phyloP scores from a whole-genome alignment of 2,888 invertebrate genomes.

The Noctua janthe region DNA sequence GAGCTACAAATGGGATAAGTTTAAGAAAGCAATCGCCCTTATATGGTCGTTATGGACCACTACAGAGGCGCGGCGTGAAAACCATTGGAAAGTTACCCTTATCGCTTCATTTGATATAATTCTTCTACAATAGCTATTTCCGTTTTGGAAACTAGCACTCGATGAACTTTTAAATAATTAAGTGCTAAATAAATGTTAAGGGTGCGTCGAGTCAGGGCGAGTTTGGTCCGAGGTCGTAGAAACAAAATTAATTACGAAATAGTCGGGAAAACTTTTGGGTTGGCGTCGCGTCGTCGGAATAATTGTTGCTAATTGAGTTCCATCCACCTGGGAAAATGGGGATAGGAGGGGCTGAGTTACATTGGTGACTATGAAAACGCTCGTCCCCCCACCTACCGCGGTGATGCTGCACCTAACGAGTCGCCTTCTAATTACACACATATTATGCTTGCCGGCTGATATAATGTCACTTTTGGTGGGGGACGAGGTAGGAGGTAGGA shows the following conservation, averaged over 20 bases:
- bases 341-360: slow-evolving; percentile 72
- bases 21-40: slow-evolving; percentile 90
- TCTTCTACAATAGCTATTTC: slow-evolving; percentile 75
- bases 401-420: slow-evolving; percentile 72
- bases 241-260: slow-evolving; percentile 89
- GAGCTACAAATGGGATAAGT: slow-evolving; percentile 89
- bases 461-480: slow-evolving; percentile 2
- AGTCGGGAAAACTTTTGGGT: slow-evolving; percentile 85
- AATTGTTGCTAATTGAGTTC: slow-evolving; percentile 89
- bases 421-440: slow-evolving; percentile 73
- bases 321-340: slow-evolving; percentile 79
- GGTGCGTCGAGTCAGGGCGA: slow-evolving; percentile 70
- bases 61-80: slow-evolving; percentile 85
- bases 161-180: slow-evolving; percentile 73
- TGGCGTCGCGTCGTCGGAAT: slow-evolving; percentile 82
- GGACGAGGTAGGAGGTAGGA: not conserved
- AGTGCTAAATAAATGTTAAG: slow-evolving; percentile 72
- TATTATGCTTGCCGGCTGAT: slow-evolving; percentile 54
- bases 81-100: slow-evolving; percentile 86
- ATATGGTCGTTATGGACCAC: slow-evolving; percentile 89
- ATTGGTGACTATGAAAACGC: slow-evolving; percentile 67
- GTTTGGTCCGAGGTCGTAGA: slow-evolving; percentile 76
- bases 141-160: slow-evolving; percentile 67
- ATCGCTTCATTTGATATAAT: slow-evolving; percentile 84
- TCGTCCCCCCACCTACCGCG: slow-evolving; percentile 22